These are phyloP conservation scores for Drosophila meridiana DNA, from an alignment of 2,888 invertebrate genomes.

Conservation along the genomic window DNA sequence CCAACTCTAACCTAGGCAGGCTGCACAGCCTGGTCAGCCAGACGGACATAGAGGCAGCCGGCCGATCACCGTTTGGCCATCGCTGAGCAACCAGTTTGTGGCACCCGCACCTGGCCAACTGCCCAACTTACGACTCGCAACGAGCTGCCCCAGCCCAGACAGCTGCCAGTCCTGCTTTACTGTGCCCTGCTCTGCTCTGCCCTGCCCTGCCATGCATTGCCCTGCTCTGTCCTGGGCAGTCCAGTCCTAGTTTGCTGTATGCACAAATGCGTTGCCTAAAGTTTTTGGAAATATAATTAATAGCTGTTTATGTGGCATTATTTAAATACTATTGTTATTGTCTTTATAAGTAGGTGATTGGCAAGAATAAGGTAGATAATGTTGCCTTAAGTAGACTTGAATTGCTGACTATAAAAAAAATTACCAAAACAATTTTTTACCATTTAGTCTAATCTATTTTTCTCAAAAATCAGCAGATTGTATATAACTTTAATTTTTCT, in stretches of 20 bases:
- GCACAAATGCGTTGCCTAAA: slow-evolving; percentile 26
- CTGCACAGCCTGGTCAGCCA: slow-evolving; percentile 30
- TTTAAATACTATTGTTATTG: background rate
- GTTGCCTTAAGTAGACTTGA: background rate
- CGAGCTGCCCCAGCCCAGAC: slow-evolving; percentile 54
- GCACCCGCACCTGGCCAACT: slow-evolving; percentile 83
- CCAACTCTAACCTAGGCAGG: slow-evolving; percentile 40
- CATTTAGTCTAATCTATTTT: too few relatives aligned
- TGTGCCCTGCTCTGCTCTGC: slow-evolving; percentile 17
- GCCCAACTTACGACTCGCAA: slow-evolving; percentile 73
- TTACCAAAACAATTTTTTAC: too few relatives aligned
- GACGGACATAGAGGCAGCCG: slow-evolving; percentile 16
- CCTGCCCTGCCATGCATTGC: slow-evolving; percentile 11
- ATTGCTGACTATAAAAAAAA: background rate
- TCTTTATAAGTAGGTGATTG: background rate
- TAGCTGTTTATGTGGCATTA: background rate
- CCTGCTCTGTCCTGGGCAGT: slow-evolving; percentile 8
- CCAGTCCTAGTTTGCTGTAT: slow-evolving; percentile 12
- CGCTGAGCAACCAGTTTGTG: slow-evolving; percentile 74
- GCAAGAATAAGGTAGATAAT: background rate
- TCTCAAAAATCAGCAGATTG: too few relatives aligned
- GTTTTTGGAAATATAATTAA: background rate
- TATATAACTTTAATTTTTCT: background rate
- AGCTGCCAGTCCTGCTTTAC: slow-evolving; percentile 47
- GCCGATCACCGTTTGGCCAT: slow-evolving; percentile 65